Evolutionary conservation across 2,888 invertebrate genomes (phyloP).

Genomic region (Ophion costatus): DNA sequence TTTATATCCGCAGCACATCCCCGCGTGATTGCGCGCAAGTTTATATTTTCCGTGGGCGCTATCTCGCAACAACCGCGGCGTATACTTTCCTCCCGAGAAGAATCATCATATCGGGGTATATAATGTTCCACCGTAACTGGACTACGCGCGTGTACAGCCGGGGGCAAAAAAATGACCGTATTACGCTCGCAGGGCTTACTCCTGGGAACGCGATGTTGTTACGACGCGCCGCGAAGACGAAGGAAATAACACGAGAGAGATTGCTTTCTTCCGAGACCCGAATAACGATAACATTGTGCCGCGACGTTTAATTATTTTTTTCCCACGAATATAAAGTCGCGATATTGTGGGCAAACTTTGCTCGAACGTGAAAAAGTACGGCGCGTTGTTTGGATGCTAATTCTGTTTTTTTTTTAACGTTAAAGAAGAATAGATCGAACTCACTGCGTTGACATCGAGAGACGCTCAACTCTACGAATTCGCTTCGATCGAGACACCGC

Average conservation of each 20-base stretch:
- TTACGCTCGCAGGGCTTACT: slow-evolving; percentile 36
- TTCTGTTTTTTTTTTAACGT: not conserved
- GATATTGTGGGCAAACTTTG: not conserved
- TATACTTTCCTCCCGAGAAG: not conserved
- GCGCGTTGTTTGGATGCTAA: not conserved
- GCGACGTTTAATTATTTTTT: not conserved
- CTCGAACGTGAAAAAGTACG: not conserved
- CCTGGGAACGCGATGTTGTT: slow-evolving; percentile 37
- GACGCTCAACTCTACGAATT: not conserved
- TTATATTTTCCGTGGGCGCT: slow-evolving; percentile 36
- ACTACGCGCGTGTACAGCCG: not conserved
- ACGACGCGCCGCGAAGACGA: slow-evolving; percentile 20
- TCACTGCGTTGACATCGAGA: not conserved
- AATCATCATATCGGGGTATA: slow-evolving; percentile 24
- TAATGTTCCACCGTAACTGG: slow-evolving; percentile 1
- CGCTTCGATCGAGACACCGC: not conserved
- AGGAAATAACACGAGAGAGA: slow-evolving; percentile 7
- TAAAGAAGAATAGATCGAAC: not conserved
- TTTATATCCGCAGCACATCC: slow-evolving; percentile 36
- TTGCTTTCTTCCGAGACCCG: slow-evolving; percentile 30
- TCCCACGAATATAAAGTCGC: not conserved
- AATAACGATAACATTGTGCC: slow-evolving; percentile 37
- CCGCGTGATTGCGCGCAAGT: slow-evolving; percentile 35
- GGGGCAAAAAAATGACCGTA: slow-evolving; percentile 10
- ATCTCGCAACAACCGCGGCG: slow-evolving; percentile 33